phyloP scores from a whole-genome alignment of 1,140 invertebrate genomes.

The Pseudachorutes palmiensis region DNA sequence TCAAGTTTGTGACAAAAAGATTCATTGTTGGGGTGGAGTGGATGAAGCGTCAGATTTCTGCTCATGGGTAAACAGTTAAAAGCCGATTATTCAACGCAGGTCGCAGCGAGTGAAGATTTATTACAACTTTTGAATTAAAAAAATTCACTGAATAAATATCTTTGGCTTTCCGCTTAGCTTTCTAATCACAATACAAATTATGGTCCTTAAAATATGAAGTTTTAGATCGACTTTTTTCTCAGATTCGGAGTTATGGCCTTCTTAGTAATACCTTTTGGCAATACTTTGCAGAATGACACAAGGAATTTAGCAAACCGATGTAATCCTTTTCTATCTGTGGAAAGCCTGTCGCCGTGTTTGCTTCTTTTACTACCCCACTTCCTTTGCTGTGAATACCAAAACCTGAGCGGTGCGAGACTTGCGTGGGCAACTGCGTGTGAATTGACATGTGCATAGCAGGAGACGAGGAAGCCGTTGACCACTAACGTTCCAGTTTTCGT shows the following conservation, averaged over 20 bases:
- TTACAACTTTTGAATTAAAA: neutral
- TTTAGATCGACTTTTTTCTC: neutral
- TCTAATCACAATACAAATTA: too few relatives aligned
- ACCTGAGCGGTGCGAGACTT: neutral
- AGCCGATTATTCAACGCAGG: neutral
- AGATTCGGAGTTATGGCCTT: neutral
- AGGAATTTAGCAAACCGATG: neutral
- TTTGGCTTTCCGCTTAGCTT: too few relatives aligned
- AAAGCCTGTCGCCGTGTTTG: neutral
- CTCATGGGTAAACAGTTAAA: constrained; percentile 14
- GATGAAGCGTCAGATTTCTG: constrained; percentile 28
- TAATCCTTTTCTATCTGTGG: too few relatives aligned
- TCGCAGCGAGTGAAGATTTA: neutral
- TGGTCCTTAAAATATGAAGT: too few relatives aligned
- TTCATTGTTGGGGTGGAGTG: constrained; percentile 24
- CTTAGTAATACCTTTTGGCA: neutral
- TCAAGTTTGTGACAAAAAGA: constrained; percentile 10
- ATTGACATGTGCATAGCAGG: neutral
- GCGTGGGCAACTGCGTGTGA: constrained; percentile 1
- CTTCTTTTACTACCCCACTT: too few relatives aligned
- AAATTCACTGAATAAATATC: neutral
- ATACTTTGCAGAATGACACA: neutral
- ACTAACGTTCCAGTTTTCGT: neutral
- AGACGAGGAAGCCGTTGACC: constrained; percentile 3
- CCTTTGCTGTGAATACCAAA: constrained; percentile 2